phyloP scores from a whole-genome alignment of 1,140 invertebrate genomes.

The Caenorhabditis remanei region DNA sequence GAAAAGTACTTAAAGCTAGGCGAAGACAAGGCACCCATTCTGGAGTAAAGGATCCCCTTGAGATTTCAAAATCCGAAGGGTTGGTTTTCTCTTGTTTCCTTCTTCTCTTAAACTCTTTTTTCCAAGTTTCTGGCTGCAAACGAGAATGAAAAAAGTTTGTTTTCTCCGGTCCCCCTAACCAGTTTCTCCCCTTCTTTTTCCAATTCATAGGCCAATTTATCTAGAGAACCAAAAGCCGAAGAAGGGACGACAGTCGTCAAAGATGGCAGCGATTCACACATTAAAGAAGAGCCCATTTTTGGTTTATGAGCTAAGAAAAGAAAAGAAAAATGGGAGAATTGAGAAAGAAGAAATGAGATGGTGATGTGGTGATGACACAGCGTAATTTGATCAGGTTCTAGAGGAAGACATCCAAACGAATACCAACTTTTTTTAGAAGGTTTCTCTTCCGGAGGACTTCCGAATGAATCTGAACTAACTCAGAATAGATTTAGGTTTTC shows the following conservation, averaged over 20 bases:
- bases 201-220: conserved; percentile 8
- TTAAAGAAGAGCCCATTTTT: not conserved
- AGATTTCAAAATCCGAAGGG: conserved; percentile 8
- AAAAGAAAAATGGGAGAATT: not conserved
- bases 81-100: not conserved
- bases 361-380: not conserved
- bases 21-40: not conserved
- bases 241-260: no score
- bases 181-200: not conserved
- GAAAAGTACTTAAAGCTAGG: conserved; percentile 24
- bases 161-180: not conserved
- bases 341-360: not conserved
- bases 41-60: conserved; percentile 4
- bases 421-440: not conserved
- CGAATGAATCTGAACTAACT: no score
- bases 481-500: not conserved
- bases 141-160: not conserved
- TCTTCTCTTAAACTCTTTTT: not conserved
- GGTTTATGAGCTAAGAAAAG: conserved; percentile 21
- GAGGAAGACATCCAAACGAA: conserved; percentile 21
- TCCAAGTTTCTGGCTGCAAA: no score
- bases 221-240: not conserved
- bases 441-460: not conserved
- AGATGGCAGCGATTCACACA: not conserved
- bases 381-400: conserved; percentile 42